Base-by-base conservation (phyloP, 2,113 vertebrate genomes). In the Irena cyanogastra region DNA sequence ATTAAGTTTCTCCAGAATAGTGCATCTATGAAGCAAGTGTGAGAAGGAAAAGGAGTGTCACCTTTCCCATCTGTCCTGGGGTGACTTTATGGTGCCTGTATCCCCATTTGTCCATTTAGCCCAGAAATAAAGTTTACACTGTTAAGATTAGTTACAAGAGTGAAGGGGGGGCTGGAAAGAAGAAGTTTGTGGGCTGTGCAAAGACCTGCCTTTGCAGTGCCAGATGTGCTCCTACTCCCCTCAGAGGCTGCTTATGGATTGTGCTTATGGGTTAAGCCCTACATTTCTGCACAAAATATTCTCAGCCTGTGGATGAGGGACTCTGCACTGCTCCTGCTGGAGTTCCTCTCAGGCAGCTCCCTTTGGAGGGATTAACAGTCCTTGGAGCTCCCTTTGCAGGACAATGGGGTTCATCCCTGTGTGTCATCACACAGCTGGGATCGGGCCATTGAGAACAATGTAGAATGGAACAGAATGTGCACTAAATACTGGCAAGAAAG, bases 241-340 rank as follows among this genome's bases (percentile, higher is more conserved):
- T 47, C 76, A 24, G n/a, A 39, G 63, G 14, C 26, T 39, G 45
- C 13, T 28, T 56, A 27, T 16, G 44, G 39, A 18, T 24, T n/a
- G 41, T 37, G 28, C 24, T 27, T 18, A 20, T 7, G 27, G 54
- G 31, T 69, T 35, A 69, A 47, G 26, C 21, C n/a, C 42, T 15
- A 6, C 8, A 7, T 56, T 78, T 45, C 68, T 59, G 35, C 6
- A 13, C 21, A 47, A 71, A 70, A 59, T 17, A 15, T 3, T 6
- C 47, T 52, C 53, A 53, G 1, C 10, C 17, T 56, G 17, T 41
- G 30, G 8, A 20, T 74, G 30, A 81, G 27, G 27, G 59, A 10
- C 35, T 49, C 44, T 53, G 28, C 45, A 23, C 22, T 0, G 0
- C 23, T 44, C 9, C 33, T 61, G 4, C 15, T 17, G 35, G 0